Evolutionary conservation across 2,797 vertebrate species (phyloP).

Genomic region (Picus viridis): DNA sequence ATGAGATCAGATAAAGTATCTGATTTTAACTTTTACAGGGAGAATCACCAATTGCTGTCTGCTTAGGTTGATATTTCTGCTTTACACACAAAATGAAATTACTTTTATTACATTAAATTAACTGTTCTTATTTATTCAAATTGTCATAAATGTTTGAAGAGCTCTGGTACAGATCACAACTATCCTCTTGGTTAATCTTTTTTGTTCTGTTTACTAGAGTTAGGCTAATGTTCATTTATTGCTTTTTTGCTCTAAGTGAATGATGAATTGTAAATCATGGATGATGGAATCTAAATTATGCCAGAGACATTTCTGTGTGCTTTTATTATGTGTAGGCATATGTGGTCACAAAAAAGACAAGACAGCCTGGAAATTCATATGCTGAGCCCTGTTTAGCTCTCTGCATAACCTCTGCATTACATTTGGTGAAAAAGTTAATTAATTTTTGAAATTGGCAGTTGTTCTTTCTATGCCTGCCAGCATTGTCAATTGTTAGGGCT

Average conservation of each 20-base stretch:
- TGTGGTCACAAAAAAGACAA: neutral
- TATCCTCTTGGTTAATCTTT: neutral
- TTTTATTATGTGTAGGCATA: neutral
- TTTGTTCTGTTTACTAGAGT: neutral
- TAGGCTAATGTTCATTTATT: neutral
- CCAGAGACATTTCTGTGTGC: neutral
- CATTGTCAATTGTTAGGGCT: neutral
- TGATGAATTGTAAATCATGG: constrained; percentile 8
- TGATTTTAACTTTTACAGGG: neutral
- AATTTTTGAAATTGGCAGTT: constrained; percentile 29
- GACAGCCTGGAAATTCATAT: neutral
- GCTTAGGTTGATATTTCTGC: neutral
- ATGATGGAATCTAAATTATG: neutral
- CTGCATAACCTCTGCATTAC: neutral
- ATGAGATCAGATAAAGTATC: neutral
- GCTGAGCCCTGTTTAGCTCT: neutral
- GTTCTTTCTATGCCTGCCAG: constrained; percentile 4
- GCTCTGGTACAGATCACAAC: neutral
- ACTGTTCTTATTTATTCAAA: neutral
- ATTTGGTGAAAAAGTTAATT: constrained; percentile 27
- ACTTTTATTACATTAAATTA: neutral
- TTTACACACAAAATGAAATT: neutral
- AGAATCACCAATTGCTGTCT: neutral
- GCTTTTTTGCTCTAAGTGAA: neutral
- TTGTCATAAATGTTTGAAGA: neutral